These are phyloP conservation scores for Fistularia tabacaria DNA, from an alignment of 2,797 vertebrate genomes.

Conservation along the genomic window DNA sequence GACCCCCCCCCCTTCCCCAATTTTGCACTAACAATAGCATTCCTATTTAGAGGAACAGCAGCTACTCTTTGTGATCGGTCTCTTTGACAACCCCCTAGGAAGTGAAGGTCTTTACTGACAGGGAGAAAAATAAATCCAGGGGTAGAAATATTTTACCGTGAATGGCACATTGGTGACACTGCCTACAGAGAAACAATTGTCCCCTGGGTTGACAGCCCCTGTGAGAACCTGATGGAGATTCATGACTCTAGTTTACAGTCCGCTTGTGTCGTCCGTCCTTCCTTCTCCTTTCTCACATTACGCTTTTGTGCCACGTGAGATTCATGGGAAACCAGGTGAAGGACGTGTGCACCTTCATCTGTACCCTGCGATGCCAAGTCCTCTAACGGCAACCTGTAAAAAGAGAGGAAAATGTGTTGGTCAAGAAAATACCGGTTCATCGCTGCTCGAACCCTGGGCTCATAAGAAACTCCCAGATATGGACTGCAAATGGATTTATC, in stretches of 20 bases:
- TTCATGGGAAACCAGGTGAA: constrained; percentile 50
- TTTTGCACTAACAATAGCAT: neutral
- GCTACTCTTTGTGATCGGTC: constrained; percentile 9
- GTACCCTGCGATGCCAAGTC: constrained; percentile 18
- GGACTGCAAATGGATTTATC: no score
- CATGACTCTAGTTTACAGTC: constrained; percentile 70
- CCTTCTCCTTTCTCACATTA: constrained; percentile 46
- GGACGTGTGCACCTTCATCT: constrained; percentile 19
- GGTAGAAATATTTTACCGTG: constrained; percentile 81
- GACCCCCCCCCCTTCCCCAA: no score
- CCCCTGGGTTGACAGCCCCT: constrained; percentile 94
- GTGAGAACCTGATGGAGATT: constrained; percentile 98
- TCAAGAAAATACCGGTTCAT: constrained; percentile 1
- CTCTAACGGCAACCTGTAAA: constrained; percentile 24
- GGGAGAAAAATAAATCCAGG: constrained; percentile 33
- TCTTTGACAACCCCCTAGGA: constrained; percentile 4
- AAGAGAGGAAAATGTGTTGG: constrained; percentile 17
- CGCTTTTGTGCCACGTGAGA: constrained; percentile 39
- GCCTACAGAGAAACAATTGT: constrained; percentile 94
- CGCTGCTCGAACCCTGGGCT: no score
- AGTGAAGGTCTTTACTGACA: constrained; percentile 10
- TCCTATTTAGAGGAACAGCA: neutral
- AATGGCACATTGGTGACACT: constrained; percentile 85
- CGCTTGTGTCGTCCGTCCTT: constrained; percentile 18
- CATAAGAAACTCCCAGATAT: no score